phyloP scores from a whole-genome alignment of 2,113 vertebrate species.

The Drymodes brunneopygia region DNA sequence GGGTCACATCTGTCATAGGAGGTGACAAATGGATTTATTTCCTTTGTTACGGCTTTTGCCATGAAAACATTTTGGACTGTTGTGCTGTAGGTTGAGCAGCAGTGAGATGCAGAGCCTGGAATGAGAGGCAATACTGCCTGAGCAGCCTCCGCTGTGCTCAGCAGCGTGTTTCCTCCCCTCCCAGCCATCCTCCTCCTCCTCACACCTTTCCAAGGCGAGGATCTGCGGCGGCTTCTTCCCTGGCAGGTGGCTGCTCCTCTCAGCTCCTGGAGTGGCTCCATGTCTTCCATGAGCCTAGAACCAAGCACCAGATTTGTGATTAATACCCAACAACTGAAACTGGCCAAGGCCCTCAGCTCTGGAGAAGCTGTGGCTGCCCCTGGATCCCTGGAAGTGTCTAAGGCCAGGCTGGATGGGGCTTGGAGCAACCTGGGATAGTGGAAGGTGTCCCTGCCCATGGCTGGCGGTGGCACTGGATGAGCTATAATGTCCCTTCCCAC shows the following conservation, averaged over 20 bases:
- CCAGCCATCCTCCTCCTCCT: background rate
- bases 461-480: background rate
- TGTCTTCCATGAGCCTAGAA: background rate
- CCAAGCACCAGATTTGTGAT: background rate
- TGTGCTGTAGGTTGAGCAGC: background rate
- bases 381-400: background rate
- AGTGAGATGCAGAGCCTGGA: background rate
- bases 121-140: background rate
- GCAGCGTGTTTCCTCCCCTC: background rate
- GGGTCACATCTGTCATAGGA: background rate
- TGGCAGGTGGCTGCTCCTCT: background rate
- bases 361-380: background rate
- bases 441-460: background rate
- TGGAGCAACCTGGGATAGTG: background rate
- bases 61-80: background rate
- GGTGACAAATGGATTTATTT: background rate
- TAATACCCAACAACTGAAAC: background rate
- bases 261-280: background rate
- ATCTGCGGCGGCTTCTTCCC: rapidly evolving
- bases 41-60: background rate
- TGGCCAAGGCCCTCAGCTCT: background rate
- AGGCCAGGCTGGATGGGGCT: rapidly evolving
- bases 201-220: rapidly evolving
- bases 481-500: background rate
- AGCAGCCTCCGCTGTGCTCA: background rate